Percentiles rank a stretch among this genome's conserved stretches.
These are phyloP conservation scores for Danaus chrysippus DNA, from an alignment of 2,888 invertebrate species.

Conservation along the genomic window DNA sequence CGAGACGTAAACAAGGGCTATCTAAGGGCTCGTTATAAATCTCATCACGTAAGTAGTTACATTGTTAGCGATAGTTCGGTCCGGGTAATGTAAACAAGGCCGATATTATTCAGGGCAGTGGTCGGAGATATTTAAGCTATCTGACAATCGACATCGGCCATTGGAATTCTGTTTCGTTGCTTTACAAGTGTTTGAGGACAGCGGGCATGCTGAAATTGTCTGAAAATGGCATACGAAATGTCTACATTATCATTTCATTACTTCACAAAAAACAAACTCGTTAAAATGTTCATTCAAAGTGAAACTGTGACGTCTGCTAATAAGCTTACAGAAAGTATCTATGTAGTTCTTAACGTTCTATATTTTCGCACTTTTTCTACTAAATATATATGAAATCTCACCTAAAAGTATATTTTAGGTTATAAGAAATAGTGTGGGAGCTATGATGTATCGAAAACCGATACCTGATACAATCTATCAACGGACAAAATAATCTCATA, in stretches of 20 bases:
- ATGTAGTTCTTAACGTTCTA: background rate
- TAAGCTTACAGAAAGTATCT: background rate
- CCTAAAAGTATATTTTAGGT: slow-evolving; percentile 9
- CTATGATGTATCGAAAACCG: slow-evolving; percentile 26
- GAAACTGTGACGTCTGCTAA: background rate
- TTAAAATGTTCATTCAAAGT: too few relatives aligned
- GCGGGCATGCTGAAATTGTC: slow-evolving; percentile 39
- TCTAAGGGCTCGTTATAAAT: slow-evolving; percentile 34
- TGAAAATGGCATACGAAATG: slow-evolving; percentile 18
- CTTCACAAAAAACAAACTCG: too few relatives aligned
- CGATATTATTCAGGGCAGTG: slow-evolving; percentile 35
- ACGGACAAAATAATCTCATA: slow-evolving; percentile 12
- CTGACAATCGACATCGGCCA: slow-evolving; percentile 46
- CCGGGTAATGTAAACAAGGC: slow-evolving; percentile 41
- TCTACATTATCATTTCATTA: slow-evolving; percentile 2
- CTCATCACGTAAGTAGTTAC: slow-evolving; percentile 39
- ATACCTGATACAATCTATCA: slow-evolving; percentile 24
- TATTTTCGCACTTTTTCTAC: background rate
- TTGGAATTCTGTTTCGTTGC: slow-evolving; percentile 46
- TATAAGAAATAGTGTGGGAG: slow-evolving; percentile 14
- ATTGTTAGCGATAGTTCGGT: slow-evolving; percentile 38
- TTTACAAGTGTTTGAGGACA: slow-evolving; percentile 43
- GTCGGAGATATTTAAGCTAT: slow-evolving; percentile 55
- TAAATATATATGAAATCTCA: slow-evolving; percentile 3
- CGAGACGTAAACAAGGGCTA: slow-evolving; percentile 27